Conservation (phyloP, 2,888 invertebrate species). For the Leucophora obtusa region DNA sequence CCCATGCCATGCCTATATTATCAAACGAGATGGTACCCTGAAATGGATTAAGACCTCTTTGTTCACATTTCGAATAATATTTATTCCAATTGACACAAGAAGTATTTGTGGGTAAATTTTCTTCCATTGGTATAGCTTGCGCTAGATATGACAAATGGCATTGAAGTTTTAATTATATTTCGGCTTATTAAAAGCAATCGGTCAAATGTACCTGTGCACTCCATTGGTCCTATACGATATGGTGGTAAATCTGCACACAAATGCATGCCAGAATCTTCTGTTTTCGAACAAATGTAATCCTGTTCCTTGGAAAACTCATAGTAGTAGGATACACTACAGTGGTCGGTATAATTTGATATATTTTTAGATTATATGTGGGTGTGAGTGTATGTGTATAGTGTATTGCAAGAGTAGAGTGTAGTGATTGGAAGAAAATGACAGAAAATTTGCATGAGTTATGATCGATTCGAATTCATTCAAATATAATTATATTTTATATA, state of each 20-base stretch:
- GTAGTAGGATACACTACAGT: constrained; percentile 85
- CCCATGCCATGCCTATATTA: constrained; percentile 99
- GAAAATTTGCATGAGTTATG: constrained; percentile 48
- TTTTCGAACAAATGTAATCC: constrained; percentile 98
- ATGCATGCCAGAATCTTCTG: constrained; percentile 97
- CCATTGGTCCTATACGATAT: constrained; percentile 84
- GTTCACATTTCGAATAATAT: constrained; percentile 97
- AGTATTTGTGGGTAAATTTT: constrained; percentile 83
- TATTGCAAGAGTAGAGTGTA: constrained; percentile 15
- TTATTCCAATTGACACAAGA: constrained; percentile 99
- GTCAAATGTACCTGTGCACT: constrained; percentile 84
- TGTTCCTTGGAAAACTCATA: constrained; percentile 92
- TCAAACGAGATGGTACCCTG: constrained; percentile 99
- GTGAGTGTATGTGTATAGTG: constrained; percentile 12
- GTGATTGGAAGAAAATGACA: constrained; percentile 41
- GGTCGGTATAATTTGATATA: constrained; percentile 21
- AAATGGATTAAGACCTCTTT: constrained; percentile 97
- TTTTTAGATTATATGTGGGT: constrained; percentile 25
- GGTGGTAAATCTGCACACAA: constrained; percentile 91
- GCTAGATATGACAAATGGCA: constrained; percentile 64
- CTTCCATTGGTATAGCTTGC: constrained; percentile 76
- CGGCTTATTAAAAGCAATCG: constrained; percentile 57
- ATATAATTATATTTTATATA: neutral
- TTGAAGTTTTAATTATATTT: no score
- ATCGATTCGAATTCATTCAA: neutral